Evolutionary conservation across 1,140 invertebrate species (phyloP).

Genomic region (Neodiprion lecontei): DNA sequence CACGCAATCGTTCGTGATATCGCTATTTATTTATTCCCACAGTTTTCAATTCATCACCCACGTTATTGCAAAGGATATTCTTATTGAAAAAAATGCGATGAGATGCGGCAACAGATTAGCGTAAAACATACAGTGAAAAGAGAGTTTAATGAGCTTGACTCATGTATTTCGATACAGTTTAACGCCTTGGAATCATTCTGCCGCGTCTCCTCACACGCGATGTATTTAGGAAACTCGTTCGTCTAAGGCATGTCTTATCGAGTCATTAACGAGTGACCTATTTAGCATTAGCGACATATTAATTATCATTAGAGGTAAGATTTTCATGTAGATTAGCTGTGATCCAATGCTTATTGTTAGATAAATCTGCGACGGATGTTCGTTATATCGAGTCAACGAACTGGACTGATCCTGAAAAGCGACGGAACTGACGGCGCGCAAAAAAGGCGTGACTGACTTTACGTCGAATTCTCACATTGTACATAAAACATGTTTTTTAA

Average conservation of each 20-base stretch:
- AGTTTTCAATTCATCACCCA: slow-evolving; percentile 3
- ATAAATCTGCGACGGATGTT: not conserved
- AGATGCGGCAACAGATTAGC: no score
- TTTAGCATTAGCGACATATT: not conserved
- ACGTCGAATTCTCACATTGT: slow-evolving; percentile 12
- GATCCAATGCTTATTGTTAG: slow-evolving; percentile 3
- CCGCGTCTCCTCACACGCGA: not conserved
- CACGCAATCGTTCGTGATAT: slow-evolving; percentile 10
- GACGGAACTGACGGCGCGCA: not conserved
- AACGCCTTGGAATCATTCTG: not conserved
- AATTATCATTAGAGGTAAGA: slow-evolving; percentile 2
- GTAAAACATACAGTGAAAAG: no score
- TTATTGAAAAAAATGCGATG: no score
- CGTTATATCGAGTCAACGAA: not conserved
- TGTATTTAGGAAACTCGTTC: not conserved
- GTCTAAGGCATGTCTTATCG: not conserved
- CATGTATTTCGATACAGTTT: no score
- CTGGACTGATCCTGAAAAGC: not conserved
- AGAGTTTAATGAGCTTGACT: no score
- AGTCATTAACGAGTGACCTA: not conserved
- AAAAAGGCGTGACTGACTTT: not conserved
- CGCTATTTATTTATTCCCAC: slow-evolving; percentile 16
- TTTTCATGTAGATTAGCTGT: slow-evolving; percentile 3
- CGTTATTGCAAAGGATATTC: not conserved
- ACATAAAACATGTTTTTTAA: slow-evolving; percentile 8